These are phyloP conservation scores for Myotis yumanensis DNA, from an alignment of 2,113 vertebrate species.

Conservation along the genomic window DNA sequence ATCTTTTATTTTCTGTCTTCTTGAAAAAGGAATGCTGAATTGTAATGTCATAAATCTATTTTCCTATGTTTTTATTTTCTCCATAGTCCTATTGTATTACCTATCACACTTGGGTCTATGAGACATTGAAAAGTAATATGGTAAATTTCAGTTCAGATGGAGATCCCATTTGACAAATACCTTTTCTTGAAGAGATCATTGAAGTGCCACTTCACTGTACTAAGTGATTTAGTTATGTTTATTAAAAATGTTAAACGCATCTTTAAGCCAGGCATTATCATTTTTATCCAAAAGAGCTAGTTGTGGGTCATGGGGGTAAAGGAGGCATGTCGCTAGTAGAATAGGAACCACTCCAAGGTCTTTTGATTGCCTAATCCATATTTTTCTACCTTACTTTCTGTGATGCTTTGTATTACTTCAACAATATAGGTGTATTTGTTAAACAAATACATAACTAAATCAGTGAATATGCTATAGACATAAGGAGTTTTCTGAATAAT, in stretches of 20 bases:
- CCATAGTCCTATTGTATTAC: not conserved
- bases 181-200: not conserved
- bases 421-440: not conserved
- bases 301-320: not conserved
- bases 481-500: not conserved
- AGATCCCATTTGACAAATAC: not conserved
- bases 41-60: not conserved
- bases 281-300: not conserved
- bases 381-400: not conserved
- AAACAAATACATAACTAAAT: not conserved
- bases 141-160: not conserved
- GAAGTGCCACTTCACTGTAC: not conserved
- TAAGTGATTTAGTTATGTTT: not conserved
- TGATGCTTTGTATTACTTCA: not conserved
- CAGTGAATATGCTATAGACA: not conserved
- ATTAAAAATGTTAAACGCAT: not conserved
- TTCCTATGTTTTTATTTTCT: not conserved
- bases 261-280: not conserved
- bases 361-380: not conserved
- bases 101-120: not conserved
- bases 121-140: not conserved
- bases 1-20: not conserved
- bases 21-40: not conserved
- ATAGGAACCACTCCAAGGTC: not conserved
- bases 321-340: not conserved